A percentile compares a stretch with the other conserved stretches of the same genome.
phyloP scores from a whole-genome alignment of 2,113 vertebrate species.

The Bubo scandiacus region DNA sequence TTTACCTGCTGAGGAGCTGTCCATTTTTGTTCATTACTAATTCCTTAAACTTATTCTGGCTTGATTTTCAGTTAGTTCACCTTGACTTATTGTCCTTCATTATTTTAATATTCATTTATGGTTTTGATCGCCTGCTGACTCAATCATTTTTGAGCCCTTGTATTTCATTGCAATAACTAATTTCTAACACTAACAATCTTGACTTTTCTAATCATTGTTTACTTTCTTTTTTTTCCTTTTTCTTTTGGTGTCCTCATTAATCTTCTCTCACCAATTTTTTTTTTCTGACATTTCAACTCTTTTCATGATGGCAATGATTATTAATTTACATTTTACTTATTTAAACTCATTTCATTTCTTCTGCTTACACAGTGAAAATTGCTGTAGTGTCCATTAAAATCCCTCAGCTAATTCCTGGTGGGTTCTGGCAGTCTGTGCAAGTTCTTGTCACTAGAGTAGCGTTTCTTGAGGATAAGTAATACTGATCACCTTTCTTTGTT shows the following conservation, averaged over 20 bases:
- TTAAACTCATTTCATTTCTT: constrained; percentile 22
- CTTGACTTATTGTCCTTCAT: constrained; percentile 62
- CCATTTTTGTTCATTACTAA: constrained; percentile 43
- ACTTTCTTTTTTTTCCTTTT: constrained; percentile 11
- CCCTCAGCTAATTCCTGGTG: constrained; percentile 43
- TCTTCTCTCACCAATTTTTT: not conserved
- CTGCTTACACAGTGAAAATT: constrained; percentile 13
- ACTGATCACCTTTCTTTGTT: not conserved
- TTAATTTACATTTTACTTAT: constrained; percentile 47
- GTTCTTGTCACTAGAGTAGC: not conserved
- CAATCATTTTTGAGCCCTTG: constrained; percentile 39
- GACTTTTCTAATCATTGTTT: constrained; percentile 55
- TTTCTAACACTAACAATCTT: constrained; percentile 27
- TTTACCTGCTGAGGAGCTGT: constrained; percentile 50
- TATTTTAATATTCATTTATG: constrained; percentile 63
- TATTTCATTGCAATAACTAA: constrained; percentile 39
- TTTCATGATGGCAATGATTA: not conserved
- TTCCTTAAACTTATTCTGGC: constrained; percentile 45
- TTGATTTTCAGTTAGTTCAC: constrained; percentile 64
- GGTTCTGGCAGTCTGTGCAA: not conserved
- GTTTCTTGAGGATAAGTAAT: not conserved
- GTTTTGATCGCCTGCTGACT: constrained; percentile 62
- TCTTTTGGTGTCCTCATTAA: constrained; percentile 39
- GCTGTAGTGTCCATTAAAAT: constrained; percentile 31
- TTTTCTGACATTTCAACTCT: constrained; percentile 5